Evolutionary conservation across 2,113 vertebrate species (phyloP).

Genomic region (Panthera tigris): DNA sequence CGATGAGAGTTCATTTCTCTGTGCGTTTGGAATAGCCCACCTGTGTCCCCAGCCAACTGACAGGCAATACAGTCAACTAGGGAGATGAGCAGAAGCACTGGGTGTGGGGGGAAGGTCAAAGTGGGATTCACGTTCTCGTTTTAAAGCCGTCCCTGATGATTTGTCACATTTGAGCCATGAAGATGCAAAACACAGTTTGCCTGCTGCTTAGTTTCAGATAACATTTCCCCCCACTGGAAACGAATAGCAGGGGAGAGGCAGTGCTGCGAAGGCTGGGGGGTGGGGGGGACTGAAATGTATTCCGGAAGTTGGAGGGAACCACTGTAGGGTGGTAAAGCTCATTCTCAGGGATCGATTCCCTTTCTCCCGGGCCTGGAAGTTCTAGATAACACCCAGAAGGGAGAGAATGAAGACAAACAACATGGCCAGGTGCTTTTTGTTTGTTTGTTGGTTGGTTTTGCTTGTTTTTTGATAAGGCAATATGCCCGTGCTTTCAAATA

Average conservation of each 20-base stretch:
- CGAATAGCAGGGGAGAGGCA: background rate
- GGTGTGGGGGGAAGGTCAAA: background rate
- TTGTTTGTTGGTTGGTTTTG: too few relatives aligned
- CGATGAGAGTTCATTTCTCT: background rate
- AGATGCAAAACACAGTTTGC: background rate
- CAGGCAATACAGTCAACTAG: background rate
- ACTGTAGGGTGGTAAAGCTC: background rate
- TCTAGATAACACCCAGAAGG: background rate
- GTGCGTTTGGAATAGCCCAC: background rate
- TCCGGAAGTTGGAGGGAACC: background rate
- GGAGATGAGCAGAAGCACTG: background rate
- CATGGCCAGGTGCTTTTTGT: too few relatives aligned
- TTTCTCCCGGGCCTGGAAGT: background rate
- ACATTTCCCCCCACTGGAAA: background rate
- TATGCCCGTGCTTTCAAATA: background rate
- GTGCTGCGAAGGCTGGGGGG: rapidly evolving
- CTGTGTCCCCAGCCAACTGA: background rate
- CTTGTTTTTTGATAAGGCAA: background rate
- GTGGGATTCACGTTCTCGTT: background rate
- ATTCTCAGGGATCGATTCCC: background rate
- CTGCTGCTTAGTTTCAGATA: background rate
- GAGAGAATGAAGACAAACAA: background rate
- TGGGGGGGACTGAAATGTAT: background rate
- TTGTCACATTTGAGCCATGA: background rate
- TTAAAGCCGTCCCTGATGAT: background rate